Base-by-base conservation (phyloP, 2,888 invertebrate species). In the Crossocerus cetratus region DNA sequence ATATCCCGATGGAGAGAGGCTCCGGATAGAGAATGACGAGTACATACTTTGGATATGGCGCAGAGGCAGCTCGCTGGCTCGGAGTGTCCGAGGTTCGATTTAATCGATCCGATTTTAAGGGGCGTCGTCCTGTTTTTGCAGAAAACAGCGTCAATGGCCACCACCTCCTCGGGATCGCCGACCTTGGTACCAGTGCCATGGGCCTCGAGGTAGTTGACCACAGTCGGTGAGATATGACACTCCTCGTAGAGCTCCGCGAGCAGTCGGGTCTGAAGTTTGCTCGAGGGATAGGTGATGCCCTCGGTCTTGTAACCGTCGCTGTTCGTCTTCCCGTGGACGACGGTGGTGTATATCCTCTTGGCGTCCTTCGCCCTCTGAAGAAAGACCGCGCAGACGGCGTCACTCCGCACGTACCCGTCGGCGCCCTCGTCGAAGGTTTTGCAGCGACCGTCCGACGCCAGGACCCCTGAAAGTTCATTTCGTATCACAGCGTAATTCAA, bases 81-180 rank as follows among this genome's bases (percentile, higher is more conserved):
- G 0, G 96, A 93, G 90, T 99, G 99, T 0, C 99, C 99, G 89
- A 98, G 93, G 90, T 98, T 99, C 0, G 98, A 97, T 88, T 99
- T 99, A 43, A 98, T 94, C 0, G 98, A 97, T 1, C 98, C 98
- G 70, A 99, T 95, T 94, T 92, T 91, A 0, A 98, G 92, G 0
- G 98, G 95, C 0, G 93, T 94, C 0, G 92, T 93, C n/a, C 97
- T 92, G 21, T 93, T 93, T 3, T 93, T 92, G 85, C 96, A 96
- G 88, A 97, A 94, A 43, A 96, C 93, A 80, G 94, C 94, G 60
- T 96, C 95, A 61, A 99, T 94, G 0, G 97, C 96, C 80, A 94
- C 92, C 67, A 97, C 92, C 90, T 99, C 99, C 88, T 98, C 97
- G 0, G 98, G 98, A 91, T 99, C 99, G 18, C 98, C 98, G 2